Evolutionary conservation across 2,797 vertebrate species (phyloP).

Genomic region (Cetoscarus ocellatus): DNA sequence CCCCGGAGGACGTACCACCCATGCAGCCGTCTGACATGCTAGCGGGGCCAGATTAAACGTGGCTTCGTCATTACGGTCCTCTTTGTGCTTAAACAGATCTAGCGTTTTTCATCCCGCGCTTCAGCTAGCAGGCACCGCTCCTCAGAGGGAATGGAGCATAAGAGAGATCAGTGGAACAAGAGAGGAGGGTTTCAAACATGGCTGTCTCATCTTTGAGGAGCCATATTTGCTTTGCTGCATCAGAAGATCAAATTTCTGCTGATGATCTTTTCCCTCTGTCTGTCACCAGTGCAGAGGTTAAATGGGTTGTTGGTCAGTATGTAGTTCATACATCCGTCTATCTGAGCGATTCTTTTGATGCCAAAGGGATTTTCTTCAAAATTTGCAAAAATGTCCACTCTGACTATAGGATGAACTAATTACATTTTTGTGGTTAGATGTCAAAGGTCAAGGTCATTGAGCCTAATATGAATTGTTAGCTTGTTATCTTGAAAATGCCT

Average conservation of each 20-base stretch:
- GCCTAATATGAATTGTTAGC: too few species aligned
- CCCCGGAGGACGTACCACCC: conserved; percentile 85
- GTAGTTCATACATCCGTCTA: too few species aligned
- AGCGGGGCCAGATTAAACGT: conserved; percentile 82
- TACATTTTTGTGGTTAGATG: too few species aligned
- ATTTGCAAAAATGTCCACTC: too few species aligned
- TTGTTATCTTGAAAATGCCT: too few species aligned
- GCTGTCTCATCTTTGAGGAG: conserved; percentile 24
- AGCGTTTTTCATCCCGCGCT: conserved; percentile 62
- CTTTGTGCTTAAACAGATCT: conserved; percentile 74
- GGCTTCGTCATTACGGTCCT: conserved; percentile 79
- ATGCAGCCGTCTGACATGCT: conserved; percentile 80
- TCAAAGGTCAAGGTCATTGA: too few species aligned
- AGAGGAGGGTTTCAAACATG: conserved; percentile 29
- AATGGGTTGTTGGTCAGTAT: too few species aligned
- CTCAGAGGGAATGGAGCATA: conserved; percentile 50
- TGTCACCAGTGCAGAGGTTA: neutral
- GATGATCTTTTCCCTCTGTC: conserved; percentile 16
- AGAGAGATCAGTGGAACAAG: conserved; percentile 27
- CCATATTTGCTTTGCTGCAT: conserved; percentile 26
- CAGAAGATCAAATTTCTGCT: conserved; percentile 21
- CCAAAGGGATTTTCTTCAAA: too few species aligned
- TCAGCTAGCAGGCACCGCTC: conserved; percentile 58
- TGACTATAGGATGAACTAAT: too few species aligned
- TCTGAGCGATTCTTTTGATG: too few species aligned